Percentiles rank a stretch among this genome's conserved stretches.
phyloP scores from a whole-genome alignment of 2,113 vertebrate species.

The Strix uralensis region DNA sequence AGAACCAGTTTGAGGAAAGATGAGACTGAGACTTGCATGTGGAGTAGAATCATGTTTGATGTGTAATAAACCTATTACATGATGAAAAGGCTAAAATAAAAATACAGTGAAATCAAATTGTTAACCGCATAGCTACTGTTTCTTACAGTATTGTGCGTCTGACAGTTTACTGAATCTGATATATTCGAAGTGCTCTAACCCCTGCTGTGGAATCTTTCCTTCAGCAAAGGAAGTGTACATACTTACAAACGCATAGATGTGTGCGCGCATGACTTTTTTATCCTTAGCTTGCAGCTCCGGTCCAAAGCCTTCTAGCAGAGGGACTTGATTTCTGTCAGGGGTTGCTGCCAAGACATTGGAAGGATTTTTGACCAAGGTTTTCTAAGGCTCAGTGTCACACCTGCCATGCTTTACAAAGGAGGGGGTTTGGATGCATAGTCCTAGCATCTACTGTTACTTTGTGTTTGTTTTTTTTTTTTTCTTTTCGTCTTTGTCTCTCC shows the following conservation, averaged over 20 bases:
- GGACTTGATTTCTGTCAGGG: conserved; percentile 85
- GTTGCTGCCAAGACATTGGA: conserved; percentile 90
- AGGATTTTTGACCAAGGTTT: conserved; percentile 99
- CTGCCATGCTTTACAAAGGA: conserved; percentile 85
- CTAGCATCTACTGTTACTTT: conserved; percentile 73
- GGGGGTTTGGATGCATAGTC: conserved; percentile 80
- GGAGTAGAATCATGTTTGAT: conserved; percentile 53
- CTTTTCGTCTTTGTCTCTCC: conserved; percentile 56
- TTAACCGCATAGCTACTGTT: conserved; percentile 70
- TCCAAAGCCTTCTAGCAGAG: conserved; percentile 84
- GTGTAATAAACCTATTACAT: conserved; percentile 29
- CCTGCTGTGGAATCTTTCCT: conserved; percentile 83
- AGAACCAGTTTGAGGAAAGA: conserved; percentile 73
- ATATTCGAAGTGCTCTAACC: conserved; percentile 80
- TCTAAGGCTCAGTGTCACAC: conserved; percentile 98
- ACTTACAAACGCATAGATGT: background rate
- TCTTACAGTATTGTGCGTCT: conserved; percentile 67
- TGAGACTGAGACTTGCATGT: conserved; percentile 42
- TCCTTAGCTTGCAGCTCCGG: conserved; percentile 77
- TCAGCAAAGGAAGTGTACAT: conserved; percentile 65
- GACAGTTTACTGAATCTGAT: conserved; percentile 65
- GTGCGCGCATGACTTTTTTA: conserved; percentile 65
- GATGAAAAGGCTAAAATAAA: conserved; percentile 53
- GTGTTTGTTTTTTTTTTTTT: conserved; percentile 58
- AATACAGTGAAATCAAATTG: conserved; percentile 62